phyloP scores from a whole-genome alignment of 2,797 vertebrate genomes.

The Parambassis ranga region DNA sequence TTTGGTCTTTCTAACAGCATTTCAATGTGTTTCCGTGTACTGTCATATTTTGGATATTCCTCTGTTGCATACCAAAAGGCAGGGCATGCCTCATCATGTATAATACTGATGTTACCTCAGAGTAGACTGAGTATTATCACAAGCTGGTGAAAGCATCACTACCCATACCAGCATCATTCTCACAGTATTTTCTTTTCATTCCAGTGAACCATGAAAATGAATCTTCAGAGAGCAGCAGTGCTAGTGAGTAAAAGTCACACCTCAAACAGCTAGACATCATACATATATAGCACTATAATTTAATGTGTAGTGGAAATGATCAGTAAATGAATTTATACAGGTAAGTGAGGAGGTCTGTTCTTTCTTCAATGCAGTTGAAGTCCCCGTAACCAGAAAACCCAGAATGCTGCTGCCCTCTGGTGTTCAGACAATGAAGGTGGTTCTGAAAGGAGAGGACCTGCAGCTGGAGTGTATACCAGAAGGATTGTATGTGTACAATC shows the following conservation, averaged over 20 bases:
- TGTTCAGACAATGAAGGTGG: constrained; percentile 71
- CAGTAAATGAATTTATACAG: constrained; percentile 1
- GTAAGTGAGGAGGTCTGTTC: background rate
- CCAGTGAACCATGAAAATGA: constrained; percentile 43
- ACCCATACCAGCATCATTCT: background rate
- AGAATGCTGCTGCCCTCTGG: constrained; percentile 88
- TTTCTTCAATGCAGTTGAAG: constrained; percentile 60
- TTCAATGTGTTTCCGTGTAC: background rate
- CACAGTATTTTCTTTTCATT: constrained; percentile 30
- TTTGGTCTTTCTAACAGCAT: background rate
- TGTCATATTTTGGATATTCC: too few species aligned
- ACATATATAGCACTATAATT: background rate
- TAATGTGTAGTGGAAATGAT: background rate
- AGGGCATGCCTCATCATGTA: constrained; percentile 37
- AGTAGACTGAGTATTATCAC: background rate
- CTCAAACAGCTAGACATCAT: background rate
- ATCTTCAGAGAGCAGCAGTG: constrained; percentile 7
- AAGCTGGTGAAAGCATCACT: background rate
- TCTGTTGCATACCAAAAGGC: background rate
- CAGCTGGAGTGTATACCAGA: constrained; percentile 91
- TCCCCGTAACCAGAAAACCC: constrained; percentile 83
- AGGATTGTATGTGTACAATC: constrained; percentile 87
- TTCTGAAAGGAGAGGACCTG: constrained; percentile 86
- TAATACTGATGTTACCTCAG: background rate
- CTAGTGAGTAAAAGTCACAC: constrained; percentile 40